Conservation (phyloP, 2,113 vertebrate species). For the Aptenodytes forsteri region DNA sequence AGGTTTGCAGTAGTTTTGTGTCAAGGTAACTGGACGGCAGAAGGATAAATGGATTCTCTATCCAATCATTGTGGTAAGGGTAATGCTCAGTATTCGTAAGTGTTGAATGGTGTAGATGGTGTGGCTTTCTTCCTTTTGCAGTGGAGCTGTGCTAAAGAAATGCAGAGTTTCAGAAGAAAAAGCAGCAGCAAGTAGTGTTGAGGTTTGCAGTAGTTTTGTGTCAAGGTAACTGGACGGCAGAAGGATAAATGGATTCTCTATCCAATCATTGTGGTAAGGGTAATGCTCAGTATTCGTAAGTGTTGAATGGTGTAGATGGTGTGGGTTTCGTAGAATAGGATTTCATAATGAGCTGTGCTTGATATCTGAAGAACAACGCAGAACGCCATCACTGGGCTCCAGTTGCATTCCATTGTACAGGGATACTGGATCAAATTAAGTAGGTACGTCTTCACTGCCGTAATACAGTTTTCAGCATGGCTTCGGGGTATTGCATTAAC, state of each 20-base stretch:
- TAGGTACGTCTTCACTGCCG: background rate
- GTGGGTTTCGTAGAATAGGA: background rate
- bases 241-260: slow-evolving; percentile 33
- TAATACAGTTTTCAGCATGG: background rate
- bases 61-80: too few species aligned
- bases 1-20: too few species aligned
- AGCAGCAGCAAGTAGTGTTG: background rate
- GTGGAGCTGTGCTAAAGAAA: background rate
- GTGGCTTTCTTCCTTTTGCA: background rate
- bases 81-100: too few species aligned
- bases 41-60: too few species aligned
- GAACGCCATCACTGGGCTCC: background rate
- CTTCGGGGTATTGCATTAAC: background rate
- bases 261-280: slow-evolving; percentile 23
- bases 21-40: too few species aligned
- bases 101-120: too few species aligned
- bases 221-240: background rate
- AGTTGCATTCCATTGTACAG: background rate
- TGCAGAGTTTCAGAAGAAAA: background rate
- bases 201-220: background rate
- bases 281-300: accelerated
- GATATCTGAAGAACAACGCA: background rate
- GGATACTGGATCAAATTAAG: background rate
- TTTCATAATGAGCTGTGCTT: background rate
- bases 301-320: background rate